Base-by-base conservation (phyloP, 2,888 invertebrate genomes). In the Petrophora chlorosata region DNA sequence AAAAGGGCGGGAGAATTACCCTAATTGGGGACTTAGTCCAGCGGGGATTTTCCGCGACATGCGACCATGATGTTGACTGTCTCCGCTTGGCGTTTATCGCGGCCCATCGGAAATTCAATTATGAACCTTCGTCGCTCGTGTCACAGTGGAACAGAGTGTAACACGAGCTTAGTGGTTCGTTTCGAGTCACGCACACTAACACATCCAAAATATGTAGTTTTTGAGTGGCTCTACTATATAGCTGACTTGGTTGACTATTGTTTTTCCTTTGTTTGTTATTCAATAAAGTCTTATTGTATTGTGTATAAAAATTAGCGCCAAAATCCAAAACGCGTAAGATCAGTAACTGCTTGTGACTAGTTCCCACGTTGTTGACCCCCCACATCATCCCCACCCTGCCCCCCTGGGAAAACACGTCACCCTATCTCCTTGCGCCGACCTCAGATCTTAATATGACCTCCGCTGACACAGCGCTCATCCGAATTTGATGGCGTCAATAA, bases 61-160 rank as follows among this genome's bases (percentile, higher is more conserved):
- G 61, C 65, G 65, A 53, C 68, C 68, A 61, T 70, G 67, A 71
- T 72, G 72, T 71, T 75, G 70, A 70, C 70, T 72, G 76, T 76
- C 72, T 71, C 66, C 68, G 64, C 67, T 68, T 62, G 69, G 56
- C 70, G 67, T 72, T 79, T 81, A 81, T 77, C 73, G 70, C 64
- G 69, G 69, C 68, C 77, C 79, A 67, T 73, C 65, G 67, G 65
- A 73, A 82, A 82, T 82, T 82, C 72, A 80, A 84, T 83, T 83
- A 82, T 70, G 67, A 64, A 67, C 79, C 74, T 72, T 73, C 68
- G 63, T 68, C 66, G 64, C 50, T 16, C 16, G 36, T 25, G 4
- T 16, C 23, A 5, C 33, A 3, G 3, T 42, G n/a, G 13, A 32
- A 33, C 49, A 49, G 49, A 28, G n/a, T n/a, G n/a, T n/a, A n/a